These are phyloP conservation scores for Festucalex cinctus DNA, from an alignment of 2,113 vertebrate species.

Conservation along the genomic window DNA sequence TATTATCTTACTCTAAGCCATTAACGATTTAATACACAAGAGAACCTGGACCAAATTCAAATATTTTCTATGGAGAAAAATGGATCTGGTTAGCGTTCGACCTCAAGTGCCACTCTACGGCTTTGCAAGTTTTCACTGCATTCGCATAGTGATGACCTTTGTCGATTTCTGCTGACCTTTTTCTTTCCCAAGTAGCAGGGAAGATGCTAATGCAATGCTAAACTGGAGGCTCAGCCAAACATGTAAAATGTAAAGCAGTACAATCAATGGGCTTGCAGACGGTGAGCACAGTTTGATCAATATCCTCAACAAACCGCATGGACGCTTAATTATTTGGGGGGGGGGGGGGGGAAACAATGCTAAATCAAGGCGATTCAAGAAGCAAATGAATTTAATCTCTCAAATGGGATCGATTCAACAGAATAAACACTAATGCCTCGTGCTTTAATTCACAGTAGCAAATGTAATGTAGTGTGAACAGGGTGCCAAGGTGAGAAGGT, in stretches of 20 bases:
- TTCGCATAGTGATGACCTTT: constrained; percentile 23
- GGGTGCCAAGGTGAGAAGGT: constrained; percentile 35
- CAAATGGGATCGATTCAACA: constrained; percentile 50
- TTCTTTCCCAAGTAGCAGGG: constrained; percentile 18
- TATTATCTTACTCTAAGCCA: not conserved
- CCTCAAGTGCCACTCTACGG: constrained; percentile 5
- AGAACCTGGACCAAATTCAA: not conserved
- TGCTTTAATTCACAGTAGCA: constrained; percentile 11
- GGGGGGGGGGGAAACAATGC: constrained; percentile 54
- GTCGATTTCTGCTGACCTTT: constrained; percentile 18
- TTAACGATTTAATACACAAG: not conserved
- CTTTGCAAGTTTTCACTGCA: constrained; percentile 5
- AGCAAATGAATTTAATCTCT: constrained; percentile 49
- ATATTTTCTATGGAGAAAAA: not conserved
- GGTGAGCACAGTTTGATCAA: constrained; percentile 51
- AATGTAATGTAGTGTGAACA: constrained; percentile 39
- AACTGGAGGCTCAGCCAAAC: constrained; percentile 38
- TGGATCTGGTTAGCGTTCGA: not conserved
- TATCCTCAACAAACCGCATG: constrained; percentile 50
- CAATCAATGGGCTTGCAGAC: constrained; percentile 42
- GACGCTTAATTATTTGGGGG: constrained; percentile 57
- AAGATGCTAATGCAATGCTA: constrained; percentile 39
- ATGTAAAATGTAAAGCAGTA: constrained; percentile 37
- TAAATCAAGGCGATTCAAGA: constrained; percentile 52
- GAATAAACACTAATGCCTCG: constrained; percentile 38